These are phyloP conservation scores for Anneissia japonica DNA, from an alignment of 35 echinoderm and acorn worm species.

Conservation along the genomic window DNA sequence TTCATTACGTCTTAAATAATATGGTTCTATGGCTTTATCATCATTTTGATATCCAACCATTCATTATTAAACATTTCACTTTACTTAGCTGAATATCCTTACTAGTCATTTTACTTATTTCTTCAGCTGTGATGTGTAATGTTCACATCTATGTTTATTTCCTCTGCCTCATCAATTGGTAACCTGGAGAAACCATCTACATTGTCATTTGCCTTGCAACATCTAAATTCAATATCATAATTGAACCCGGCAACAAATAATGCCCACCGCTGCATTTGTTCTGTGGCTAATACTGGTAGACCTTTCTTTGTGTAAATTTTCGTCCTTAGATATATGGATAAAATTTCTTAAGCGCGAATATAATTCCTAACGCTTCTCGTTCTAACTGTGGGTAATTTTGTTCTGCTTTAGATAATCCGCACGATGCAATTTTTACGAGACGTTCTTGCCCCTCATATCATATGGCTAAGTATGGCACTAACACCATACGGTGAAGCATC, in stretches of 20 bases:
- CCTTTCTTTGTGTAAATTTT: slow-evolving; percentile 16
- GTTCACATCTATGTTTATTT: background rate
- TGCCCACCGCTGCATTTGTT: slow-evolving; percentile 43
- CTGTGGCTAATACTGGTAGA: slow-evolving; percentile 27
- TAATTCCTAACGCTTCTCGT: slow-evolving; percentile 19
- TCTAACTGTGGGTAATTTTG: slow-evolving; percentile 31
- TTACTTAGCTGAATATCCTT: slow-evolving; percentile 23
- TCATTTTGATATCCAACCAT: slow-evolving; percentile 40
- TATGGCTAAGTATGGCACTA: slow-evolving; percentile 24
- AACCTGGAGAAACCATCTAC: slow-evolving; percentile 38
- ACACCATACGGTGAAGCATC: slow-evolving; percentile 24
- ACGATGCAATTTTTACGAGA: slow-evolving; percentile 26
- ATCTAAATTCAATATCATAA: slow-evolving; percentile 38
- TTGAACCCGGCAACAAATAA: slow-evolving; percentile 44
- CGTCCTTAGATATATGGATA: slow-evolving; percentile 26
- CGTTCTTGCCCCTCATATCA: slow-evolving; percentile 26
- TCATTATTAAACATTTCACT: slow-evolving; percentile 19
- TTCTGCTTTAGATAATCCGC: slow-evolving; percentile 7
- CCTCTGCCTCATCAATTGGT: background rate
- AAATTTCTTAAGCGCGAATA: slow-evolving; percentile 23
- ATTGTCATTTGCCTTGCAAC: slow-evolving; percentile 32
- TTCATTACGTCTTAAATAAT: slow-evolving; percentile 23
- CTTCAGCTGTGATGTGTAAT: slow-evolving; percentile 11
- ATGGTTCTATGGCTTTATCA: slow-evolving; percentile 36
- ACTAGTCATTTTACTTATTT: slow-evolving; percentile 32